Percentiles rank a stretch among this genome's conserved stretches.
These are phyloP conservation scores for Sarcophaga subvicina DNA, from an alignment of 2,888 invertebrate genomes.

Conservation along the genomic window DNA sequence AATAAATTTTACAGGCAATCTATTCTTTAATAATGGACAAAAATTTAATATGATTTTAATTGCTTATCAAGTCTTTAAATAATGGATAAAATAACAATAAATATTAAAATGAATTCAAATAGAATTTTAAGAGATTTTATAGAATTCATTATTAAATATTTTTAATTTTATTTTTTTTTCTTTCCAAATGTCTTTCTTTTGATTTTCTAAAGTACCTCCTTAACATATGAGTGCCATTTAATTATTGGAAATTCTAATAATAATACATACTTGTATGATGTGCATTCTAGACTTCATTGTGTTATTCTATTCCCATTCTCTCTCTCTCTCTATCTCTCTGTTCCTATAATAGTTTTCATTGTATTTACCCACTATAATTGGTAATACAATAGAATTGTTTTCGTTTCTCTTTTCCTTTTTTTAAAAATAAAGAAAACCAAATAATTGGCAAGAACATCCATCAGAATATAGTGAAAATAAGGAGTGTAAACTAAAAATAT, in stretches of 20 bases:
- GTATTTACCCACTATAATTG: conserved; percentile 7
- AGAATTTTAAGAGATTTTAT: no score
- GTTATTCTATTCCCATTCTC: no score
- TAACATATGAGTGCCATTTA: not conserved
- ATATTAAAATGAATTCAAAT: no score
- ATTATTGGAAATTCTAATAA: not conserved
- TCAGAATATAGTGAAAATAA: no score
- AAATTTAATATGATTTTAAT: not conserved
- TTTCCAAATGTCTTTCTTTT: no score
- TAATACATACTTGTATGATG: not conserved
- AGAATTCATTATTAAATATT: no score
- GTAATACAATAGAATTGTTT: not conserved
- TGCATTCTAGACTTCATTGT: not conserved
- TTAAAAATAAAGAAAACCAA: no score
- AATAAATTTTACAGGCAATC: not conserved
- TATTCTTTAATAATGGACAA: not conserved
- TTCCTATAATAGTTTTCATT: not conserved
- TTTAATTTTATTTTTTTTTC: no score
- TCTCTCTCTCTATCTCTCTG: not conserved
- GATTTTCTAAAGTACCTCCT: no score
- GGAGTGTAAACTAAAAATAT: no score
- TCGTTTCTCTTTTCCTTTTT: no score
- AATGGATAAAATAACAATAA: not conserved
- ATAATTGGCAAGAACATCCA: no score
- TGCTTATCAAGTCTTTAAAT: not conserved